Conservation (phyloP, 2,888 invertebrate species). For the Caenorhabditis sp. region DNA sequence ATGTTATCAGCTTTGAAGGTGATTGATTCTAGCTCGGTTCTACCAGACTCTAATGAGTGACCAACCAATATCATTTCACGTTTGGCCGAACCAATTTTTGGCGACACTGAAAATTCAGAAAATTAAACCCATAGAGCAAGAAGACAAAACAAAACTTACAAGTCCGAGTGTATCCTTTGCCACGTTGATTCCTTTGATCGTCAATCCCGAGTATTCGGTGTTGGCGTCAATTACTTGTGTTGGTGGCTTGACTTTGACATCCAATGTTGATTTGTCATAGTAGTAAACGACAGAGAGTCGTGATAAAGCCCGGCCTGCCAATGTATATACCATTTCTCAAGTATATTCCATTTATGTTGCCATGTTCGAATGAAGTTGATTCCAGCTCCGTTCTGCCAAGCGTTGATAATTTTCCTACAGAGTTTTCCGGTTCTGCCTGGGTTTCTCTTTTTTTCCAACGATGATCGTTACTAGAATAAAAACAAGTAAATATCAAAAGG, state of each 20-base stretch:
- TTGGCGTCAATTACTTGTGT: conserved; percentile 88
- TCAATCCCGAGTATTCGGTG: conserved; percentile 89
- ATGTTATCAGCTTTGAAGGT: conserved; percentile 86
- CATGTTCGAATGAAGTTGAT: no score
- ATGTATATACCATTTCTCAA: conserved; percentile 79
- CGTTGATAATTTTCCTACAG: no score
- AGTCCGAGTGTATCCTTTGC: conserved; percentile 77
- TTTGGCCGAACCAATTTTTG: conserved; percentile 88
- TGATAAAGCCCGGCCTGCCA: conserved; percentile 60
- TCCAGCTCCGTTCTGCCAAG: no score
- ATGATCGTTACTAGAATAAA: no score
- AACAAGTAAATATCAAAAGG: no score
- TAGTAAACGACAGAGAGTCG: conserved; percentile 65
- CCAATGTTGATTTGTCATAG: conserved; percentile 80
- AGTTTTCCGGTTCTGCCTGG: no score
- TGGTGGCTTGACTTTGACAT: conserved; percentile 86
- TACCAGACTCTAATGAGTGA: conserved; percentile 95
- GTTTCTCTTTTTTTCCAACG: no score
- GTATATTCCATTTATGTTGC: no score
- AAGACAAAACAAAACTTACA: conserved; percentile 71
- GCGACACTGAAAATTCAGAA: conserved; percentile 75
- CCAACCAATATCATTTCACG: conserved; percentile 91
- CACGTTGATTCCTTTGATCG: conserved; percentile 82
- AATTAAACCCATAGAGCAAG: no score
- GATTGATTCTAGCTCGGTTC: conserved; percentile 85